Evolutionary conservation across 2,888 invertebrate species (phyloP).

Genomic region (Drosophila tanythrix): DNA sequence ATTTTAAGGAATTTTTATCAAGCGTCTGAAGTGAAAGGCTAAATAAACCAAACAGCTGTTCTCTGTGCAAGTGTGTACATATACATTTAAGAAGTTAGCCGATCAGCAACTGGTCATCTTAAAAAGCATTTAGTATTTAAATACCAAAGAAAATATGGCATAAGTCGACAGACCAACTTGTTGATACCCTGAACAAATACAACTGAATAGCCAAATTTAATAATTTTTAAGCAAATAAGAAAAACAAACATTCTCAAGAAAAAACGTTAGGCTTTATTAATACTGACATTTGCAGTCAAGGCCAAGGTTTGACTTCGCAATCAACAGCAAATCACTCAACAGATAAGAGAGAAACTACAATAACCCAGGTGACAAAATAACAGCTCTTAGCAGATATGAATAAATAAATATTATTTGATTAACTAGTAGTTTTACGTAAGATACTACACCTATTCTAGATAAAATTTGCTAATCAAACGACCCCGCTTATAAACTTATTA

Average conservation of each 20-base stretch:
- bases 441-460: conserved; percentile 48
- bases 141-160: conserved; percentile 6
- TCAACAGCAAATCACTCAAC: conserved; percentile 19
- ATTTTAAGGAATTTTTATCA: conserved; percentile 17
- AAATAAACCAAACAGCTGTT: conserved; percentile 37
- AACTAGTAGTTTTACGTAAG: conserved; percentile 45
- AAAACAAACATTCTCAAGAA: not conserved
- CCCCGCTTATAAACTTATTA: conserved; percentile 47
- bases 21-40: conserved; percentile 5
- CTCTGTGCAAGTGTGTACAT: conserved; percentile 31
- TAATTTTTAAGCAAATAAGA: not conserved
- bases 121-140: conserved; percentile 20
- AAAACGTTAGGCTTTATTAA: not conserved
- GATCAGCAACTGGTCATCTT: conserved; percentile 12
- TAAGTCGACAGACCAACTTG: not conserved
- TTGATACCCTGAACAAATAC: conserved; percentile 10
- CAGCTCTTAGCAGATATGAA: conserved; percentile 52
- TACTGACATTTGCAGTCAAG: conserved; percentile 7
- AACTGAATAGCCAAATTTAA: not conserved
- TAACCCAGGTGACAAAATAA: conserved; percentile 28
- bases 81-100: not conserved
- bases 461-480: conserved; percentile 59
- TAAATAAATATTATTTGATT: conserved; percentile 28
- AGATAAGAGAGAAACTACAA: conserved; percentile 51
- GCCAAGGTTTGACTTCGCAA: conserved; percentile 14